Evolutionary conservation across 92 coral and sea anemone species (phyloP), one percentile per base, ranked within the genome.

Genomic region (Bergia sp.): DNA sequence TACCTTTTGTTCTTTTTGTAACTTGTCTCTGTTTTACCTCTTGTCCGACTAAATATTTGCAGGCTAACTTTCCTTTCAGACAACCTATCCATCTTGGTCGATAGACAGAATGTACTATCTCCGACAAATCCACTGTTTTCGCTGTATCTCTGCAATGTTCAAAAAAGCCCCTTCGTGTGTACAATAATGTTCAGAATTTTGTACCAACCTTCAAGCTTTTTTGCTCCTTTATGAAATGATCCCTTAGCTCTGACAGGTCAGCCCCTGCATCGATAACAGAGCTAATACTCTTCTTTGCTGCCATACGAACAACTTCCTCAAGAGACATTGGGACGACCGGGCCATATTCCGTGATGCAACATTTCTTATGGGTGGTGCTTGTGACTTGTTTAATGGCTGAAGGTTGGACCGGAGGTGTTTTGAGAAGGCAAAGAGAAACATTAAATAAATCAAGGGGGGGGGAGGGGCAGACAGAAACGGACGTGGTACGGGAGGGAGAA

Each of bases 281-380:
- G n/a, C 87, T 85, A 71, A 92, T 81, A 49, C 94, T 87, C 57
- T 92, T 92, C 92, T 86, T 92, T 3, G 94, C 94, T 47, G 92
- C 92, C 23, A 74, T 89, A 9, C 91, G 85, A 42, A 92, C 91
- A 55, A 89, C 91, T 4, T 85, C 66, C 82, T 89, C 91, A n/a
- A 92, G 89, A 12, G 86, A 83, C 53, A 83, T 66, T 37, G 86
- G 86, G 10, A 69, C 11, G 36, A 67, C 86, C 7, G 78, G 78
- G 42, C 77, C 87, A 37, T 83, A 41, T 16, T 83, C 87, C 18
- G 76, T 89, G 77, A 85, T 69, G 71, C 94, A 92, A 49, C 89
- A 61, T 49, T 82, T 92, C 87, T 83, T 83, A 37, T 83, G 87
- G n/a, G 57, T 79, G 4, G 38, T 42, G 77, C 40, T 69, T 15